A percentile compares a stretch with the other conserved stretches of the same genome.
Conservation (phyloP, 2,113 vertebrate species). For the Albula glossodonta region DNA sequence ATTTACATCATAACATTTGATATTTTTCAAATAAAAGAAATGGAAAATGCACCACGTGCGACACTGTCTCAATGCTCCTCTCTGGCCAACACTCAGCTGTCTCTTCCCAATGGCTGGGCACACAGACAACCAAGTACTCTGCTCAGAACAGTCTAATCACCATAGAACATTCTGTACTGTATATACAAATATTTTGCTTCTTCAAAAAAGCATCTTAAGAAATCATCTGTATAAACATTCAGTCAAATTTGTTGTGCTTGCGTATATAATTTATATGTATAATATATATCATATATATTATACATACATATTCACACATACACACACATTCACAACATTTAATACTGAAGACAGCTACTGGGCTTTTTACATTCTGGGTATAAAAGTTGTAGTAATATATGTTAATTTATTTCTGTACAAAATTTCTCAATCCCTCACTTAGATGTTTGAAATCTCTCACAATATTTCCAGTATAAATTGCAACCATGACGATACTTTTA, state of each 20-base stretch:
- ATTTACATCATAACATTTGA: constrained; percentile 56
- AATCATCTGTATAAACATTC: constrained; percentile 65
- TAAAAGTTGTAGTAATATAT: constrained; percentile 69
- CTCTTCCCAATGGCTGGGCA: constrained; percentile 1
- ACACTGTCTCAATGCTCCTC: constrained; percentile 56
- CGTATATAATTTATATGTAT: constrained; percentile 47
- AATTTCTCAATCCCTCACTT: constrained; percentile 56
- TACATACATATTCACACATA: constrained; percentile 56
- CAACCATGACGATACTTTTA: constrained; percentile 56
- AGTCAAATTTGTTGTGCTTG: constrained; percentile 61
- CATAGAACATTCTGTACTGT: constrained; percentile 62
- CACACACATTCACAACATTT: constrained; percentile 67
- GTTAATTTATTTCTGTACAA: constrained; percentile 71
- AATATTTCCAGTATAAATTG: constrained; percentile 54
- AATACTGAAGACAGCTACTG: constrained; percentile 66
- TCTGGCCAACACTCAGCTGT: constrained; percentile 10
- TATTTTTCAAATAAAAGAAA: constrained; percentile 51
- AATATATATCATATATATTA: constrained; percentile 14
- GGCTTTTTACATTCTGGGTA: constrained; percentile 72
- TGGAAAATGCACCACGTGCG: constrained; percentile 54
- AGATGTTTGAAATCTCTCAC: constrained; percentile 55
- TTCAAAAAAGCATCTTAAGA: constrained; percentile 63
- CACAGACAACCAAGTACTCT: constrained; percentile 13
- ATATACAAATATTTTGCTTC: constrained; percentile 60
- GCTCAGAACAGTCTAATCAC: constrained; percentile 35